phyloP scores from a whole-genome alignment of 2,888 invertebrate genomes.

The Lasioglossum figueresi region DNA sequence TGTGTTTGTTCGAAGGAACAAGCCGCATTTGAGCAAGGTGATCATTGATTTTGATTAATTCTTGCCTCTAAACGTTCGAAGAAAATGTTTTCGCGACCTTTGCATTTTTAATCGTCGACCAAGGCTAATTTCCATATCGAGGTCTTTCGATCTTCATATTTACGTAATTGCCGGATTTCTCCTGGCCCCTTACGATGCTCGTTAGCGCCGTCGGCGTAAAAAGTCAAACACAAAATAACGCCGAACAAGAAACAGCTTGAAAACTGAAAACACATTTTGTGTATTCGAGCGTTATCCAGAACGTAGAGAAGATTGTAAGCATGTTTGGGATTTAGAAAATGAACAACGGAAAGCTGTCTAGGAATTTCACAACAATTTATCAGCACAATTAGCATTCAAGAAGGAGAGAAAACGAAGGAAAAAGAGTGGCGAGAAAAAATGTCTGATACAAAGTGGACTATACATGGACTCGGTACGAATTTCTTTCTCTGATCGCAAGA shows the following conservation, averaged over 20 bases:
- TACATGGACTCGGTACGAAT: background rate
- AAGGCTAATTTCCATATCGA: background rate
- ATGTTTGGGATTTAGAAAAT: background rate
- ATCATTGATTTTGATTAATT: background rate
- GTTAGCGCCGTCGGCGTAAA: background rate
- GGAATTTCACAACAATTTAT: background rate
- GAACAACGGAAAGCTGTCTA: background rate
- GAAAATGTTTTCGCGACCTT: background rate
- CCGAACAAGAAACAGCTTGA: background rate
- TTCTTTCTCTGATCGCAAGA: background rate
- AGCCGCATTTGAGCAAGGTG: background rate
- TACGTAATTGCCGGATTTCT: slow-evolving; percentile 14
- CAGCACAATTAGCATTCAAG: background rate
- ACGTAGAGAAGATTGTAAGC: background rate
- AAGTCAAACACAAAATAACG: background rate
- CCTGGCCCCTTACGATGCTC: background rate
- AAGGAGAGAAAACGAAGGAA: slow-evolving; percentile 18
- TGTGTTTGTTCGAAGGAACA: background rate
- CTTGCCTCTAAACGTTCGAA: background rate
- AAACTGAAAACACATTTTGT: background rate
- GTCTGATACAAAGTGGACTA: background rate
- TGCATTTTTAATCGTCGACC: background rate
- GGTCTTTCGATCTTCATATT: background rate
- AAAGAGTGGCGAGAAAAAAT: background rate
- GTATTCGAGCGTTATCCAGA: background rate